These are phyloP conservation scores for Lytechinus variegatus DNA, from an alignment of 35 echinoderm and acorn worm species.

Conservation along the genomic window DNA sequence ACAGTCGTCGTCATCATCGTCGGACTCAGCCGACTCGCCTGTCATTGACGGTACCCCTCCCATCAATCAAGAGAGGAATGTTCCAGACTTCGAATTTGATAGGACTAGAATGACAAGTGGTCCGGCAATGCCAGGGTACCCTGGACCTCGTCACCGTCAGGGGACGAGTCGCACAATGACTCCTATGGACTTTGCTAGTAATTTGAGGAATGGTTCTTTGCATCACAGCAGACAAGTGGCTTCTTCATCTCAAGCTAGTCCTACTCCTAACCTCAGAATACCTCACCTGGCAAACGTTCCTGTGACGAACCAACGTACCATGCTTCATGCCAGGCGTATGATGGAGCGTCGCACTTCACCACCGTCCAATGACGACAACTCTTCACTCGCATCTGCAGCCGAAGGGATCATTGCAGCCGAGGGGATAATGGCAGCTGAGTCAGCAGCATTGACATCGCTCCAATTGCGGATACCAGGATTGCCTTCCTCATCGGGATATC, in stretches of 20 bases:
- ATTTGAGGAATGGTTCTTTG: background rate
- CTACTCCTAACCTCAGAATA: background rate
- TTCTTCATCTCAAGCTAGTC: background rate
- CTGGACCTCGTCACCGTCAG: background rate
- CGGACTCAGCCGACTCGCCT: conserved; percentile 62
- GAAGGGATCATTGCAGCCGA: conserved; percentile 12
- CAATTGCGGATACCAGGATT: conserved; percentile 22
- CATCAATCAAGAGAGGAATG: conserved; percentile 26
- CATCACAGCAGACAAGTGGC: background rate
- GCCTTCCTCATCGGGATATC: conserved; percentile 7
- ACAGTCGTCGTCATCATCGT: conserved; percentile 41
- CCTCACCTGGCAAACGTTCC: conserved; percentile 27
- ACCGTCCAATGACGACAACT: background rate
- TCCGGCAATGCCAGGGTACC: background rate
- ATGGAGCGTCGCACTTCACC: background rate
- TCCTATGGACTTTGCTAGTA: background rate
- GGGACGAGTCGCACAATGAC: background rate
- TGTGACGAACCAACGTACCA: conserved; percentile 20
- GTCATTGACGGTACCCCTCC: conserved; percentile 54
- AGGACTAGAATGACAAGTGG: background rate
- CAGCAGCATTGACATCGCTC: background rate
- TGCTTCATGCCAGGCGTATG: conserved; percentile 34
- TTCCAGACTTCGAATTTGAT: conserved; percentile 25
- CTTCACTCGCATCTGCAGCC: background rate
- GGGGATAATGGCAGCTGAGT: background rate